Base-by-base conservation (phyloP, 2,888 invertebrate genomes). In the Bembecia ichneumoniformis region DNA sequence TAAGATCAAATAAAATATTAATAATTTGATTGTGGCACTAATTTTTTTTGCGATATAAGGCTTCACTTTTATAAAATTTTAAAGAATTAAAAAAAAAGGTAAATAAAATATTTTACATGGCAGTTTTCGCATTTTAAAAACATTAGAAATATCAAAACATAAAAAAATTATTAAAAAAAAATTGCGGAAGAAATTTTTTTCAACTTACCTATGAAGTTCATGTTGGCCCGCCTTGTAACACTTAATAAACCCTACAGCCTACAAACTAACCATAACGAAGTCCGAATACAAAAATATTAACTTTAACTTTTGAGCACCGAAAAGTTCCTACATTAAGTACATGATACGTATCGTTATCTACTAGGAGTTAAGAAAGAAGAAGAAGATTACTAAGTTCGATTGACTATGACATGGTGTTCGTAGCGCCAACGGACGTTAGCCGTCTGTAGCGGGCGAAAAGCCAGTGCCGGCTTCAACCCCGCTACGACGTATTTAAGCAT, bases 171-270 rank as follows among this genome's bases (percentile, higher is more conserved):
- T 13, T 5, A 14, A 40, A 40, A 40, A 7, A 5, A 13, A 36
- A 36, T n/a, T n/a, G 11, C 3, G 14, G 10, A 44, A 14, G 14
- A 44, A 16, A 0, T 15, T 14, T 14, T n/a, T 43, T 44, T 2
- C 7, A 52, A 86, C 86, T 86, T 59, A 86, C 86, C 86, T 54
- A 86, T 75, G 64, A 86, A 86, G 64, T 86, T 86, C 86, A 86
- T 86, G 59, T 74, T 72, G 81, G 54, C 57, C 58, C 43, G 46
- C 51, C 58, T 60, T 52, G 59, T 68, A 75, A 71, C 82, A 75
- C 59, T n/a, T 64, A 60, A 52, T 63, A 60, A 58, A 49, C 55
- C 64, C 69, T 71, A 69, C 44, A 55, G 73, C 64, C 63, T 74
- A 82, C 47, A 57, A 59, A 71, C 71, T 69, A 70, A 65, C 66